These are phyloP conservation scores for Cyaniris semiargus DNA, from an alignment of 2,888 invertebrate species.

Conservation along the genomic window DNA sequence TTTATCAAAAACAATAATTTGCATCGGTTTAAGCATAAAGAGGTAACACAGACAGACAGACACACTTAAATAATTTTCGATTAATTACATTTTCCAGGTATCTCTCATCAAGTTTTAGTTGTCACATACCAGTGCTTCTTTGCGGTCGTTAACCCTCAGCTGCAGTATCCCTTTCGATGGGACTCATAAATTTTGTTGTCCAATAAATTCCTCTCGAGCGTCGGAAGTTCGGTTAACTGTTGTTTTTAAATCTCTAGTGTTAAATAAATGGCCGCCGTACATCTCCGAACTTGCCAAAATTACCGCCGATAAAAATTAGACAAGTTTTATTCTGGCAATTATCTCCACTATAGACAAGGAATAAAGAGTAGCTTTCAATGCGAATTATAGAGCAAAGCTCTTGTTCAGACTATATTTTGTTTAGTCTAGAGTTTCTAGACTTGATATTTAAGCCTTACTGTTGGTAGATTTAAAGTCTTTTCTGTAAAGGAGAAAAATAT, in stretches of 20 bases:
- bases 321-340: neutral
- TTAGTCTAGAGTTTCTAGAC: neutral
- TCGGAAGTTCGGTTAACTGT: slow-evolving; percentile 27
- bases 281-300: neutral
- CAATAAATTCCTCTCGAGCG: slow-evolving; percentile 22
- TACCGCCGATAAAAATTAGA: neutral
- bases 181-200: slow-evolving; percentile 26
- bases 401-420: neutral
- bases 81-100: neutral
- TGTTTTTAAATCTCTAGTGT: slow-evolving; percentile 12
- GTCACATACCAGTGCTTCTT: neutral
- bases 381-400: neutral
- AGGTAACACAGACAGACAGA: neutral
- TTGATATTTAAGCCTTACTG: neutral
- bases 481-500: no score
- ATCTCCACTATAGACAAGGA: neutral
- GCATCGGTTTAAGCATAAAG: neutral
- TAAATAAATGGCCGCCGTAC: neutral
- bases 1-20: no score
- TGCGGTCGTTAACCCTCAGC: neutral
- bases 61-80: neutral
- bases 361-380: neutral
- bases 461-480: no score
- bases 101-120: neutral
- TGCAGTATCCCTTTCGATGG: slow-evolving; percentile 14